Evolutionary conservation across 2,113 vertebrate genomes (phyloP), one percentile per base, ranked within the genome.

Genomic region (Saimiri boliviensis): DNA sequence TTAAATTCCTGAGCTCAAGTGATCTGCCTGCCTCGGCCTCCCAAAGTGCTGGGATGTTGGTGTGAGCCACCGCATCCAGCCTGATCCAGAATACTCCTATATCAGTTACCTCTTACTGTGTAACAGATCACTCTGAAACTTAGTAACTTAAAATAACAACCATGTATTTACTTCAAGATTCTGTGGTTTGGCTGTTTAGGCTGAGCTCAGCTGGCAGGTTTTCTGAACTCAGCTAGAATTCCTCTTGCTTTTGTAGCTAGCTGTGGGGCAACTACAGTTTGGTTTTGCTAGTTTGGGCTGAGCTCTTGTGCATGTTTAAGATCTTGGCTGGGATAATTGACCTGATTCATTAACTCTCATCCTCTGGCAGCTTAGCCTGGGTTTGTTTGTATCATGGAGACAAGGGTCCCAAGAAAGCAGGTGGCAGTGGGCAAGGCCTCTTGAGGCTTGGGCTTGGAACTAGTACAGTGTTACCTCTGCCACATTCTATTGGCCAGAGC

Each of bases 201-300:
- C 19, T 68, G 73, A 52, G 76, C 32, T 92, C 85, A 42, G 81
- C 66, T 20, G 23, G 52, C 40, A 84, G 94, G 83, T 49, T 84
- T 93, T 93, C 66, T 89, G 45, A 32, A 52, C 45, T 83, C 58
- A 56, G 70, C 56, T 89, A 76, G 47, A 47, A 32, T 92, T 63
- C 20, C 16, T 49, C n/a, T 68, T 37, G 40, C 70, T 30, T 60
- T 47, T 27, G 12, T 20, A 40, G 42, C 27, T 5, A 73, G 35
- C 14, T 37, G 32, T 56, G 47, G n/a, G 83, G 58, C 23, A 37
- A n/a, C n/a, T 71, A n/a, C 35, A 7, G 90, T 12, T 23, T 25
- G 54, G 9, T 40, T 89, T 74, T 80, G 82, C n/a, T 89, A 74
- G 86, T 56, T 93, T 93, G 42, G 84, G 49, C 60, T 94, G 92